Base-by-base conservation (phyloP, 1,140 invertebrate species). In the Rhopalosiphum maidis region DNA sequence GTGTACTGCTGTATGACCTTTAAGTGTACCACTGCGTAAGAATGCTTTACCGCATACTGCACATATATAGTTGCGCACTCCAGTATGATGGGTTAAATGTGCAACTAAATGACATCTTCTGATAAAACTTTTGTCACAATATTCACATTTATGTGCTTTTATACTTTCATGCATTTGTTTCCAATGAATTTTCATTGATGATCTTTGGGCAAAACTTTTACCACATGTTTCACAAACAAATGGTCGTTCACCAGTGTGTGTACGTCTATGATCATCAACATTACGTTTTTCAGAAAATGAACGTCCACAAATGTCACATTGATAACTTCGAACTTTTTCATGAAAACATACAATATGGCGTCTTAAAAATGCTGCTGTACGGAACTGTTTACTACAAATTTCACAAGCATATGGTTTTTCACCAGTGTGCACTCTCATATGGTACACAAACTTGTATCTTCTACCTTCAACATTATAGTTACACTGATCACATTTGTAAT, bases 381-480 rank as follows among this genome's bases (percentile, higher is more conserved):
- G 95, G 95, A 98, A 98, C 93, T 96, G 96, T 94, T 97, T 97
- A 0, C 97, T 97, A 94, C 97, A 98, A 2, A 97, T 95, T 94
- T 97, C 96, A 94, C 97, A 98, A 35, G 97, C 96, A 94, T 96
- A 97, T 7, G 97, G 96, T 93, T 97, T 96, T 95, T 98, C 97
- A 94, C 96, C 96, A 21, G 95, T 95, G 94, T 96, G 96, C 8
- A 93, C 93, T n/a, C 89, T 87, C 89, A 94, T 51, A 94, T 94
- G 94, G n/a, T 94, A 93, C 15, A 94, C 83, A 43, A 94, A 91
- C 43, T 93, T 93, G n/a, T 94, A 93, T 83, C 91, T 60, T 68
- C 91, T 93, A 41, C 93, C 91, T 83, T 92, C 93, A 54, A 90
- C 86, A 30, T 77, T 93, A 37, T 93, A 94, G 23, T 85, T 87